Evolutionary conservation across 1,140 invertebrate species (phyloP).

Genomic region (Nylanderia fulva): DNA sequence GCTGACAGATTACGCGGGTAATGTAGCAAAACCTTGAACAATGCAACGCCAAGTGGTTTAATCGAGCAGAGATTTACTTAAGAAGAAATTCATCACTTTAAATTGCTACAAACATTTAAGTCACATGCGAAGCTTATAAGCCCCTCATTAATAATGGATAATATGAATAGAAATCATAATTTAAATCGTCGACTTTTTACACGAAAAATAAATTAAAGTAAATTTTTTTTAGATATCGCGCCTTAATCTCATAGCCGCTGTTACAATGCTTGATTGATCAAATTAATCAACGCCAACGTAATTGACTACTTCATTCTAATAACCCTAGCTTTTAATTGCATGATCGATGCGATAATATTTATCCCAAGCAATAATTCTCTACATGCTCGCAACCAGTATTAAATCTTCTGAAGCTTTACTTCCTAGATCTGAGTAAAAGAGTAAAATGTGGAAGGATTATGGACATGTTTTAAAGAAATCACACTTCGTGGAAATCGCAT

Average conservation of each 20-base stretch:
- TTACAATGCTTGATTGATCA: neutral
- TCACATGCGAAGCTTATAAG: neutral
- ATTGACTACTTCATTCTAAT: neutral
- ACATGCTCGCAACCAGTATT: constrained; percentile 17
- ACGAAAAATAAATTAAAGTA: neutral
- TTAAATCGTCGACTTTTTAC: too few species aligned
- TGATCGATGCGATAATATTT: constrained; percentile 35
- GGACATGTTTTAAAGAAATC: constrained; percentile 61
- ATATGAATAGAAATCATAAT: neutral
- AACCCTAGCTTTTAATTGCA: neutral
- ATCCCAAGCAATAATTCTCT: constrained; percentile 9
- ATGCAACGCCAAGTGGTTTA: neutral
- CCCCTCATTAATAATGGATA: neutral
- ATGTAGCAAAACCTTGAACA: neutral
- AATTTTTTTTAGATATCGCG: neutral
- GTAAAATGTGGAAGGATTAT: constrained; percentile 14
- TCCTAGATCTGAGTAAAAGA: constrained; percentile 4
- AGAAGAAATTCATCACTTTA: neutral
- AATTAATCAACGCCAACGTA: neutral
- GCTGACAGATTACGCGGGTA: constrained; percentile 20
- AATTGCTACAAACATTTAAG: neutral
- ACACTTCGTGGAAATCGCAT: constrained; percentile 44
- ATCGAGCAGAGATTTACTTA: neutral
- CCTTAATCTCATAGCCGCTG: neutral
- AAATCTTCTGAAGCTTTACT: constrained; percentile 30